Base-by-base conservation (phyloP, 2,888 invertebrate genomes). In the Rugalucina vietnamica region DNA sequence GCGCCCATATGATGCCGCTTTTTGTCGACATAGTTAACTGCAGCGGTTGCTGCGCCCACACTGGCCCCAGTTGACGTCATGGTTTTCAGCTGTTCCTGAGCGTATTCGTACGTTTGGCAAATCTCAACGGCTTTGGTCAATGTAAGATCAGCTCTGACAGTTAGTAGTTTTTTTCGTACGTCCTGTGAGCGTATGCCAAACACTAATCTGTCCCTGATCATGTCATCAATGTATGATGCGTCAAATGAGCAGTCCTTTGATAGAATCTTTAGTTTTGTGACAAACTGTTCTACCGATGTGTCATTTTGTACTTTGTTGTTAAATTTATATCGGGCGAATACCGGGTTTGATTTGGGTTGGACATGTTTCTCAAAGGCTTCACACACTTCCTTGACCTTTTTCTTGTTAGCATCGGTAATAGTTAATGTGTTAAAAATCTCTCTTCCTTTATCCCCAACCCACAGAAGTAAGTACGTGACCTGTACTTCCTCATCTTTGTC, bases 371-470 rank as follows among this genome's bases (percentile, higher is more conserved):
- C n/a, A 69, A 77, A 87, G n/a, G 34, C 76, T 1, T 57, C 49
- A 32, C 54, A 79, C 39, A 72, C 49, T 3, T 27, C 18, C 4
- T 69, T 43, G 0, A 79, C 37, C n/a, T 76, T 76, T 14, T 76
- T 65, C 0, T 21, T 34, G 18, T 73, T 34, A 18, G 37, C 75
- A 18, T 79, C 77, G 14, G 76, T 43, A 29, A 85, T 27, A 5
- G 72, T 69, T 43, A 71, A 81, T 21, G 86, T 81, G 39, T 76
- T 81, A 70, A 57, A 86, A 18, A 84, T 81, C 18, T 84, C 86
- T 34, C 84, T 43, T 3, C 86, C 83, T 37, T 84, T 76, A 34
- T 72, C 54, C 0, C 76, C 79, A 0, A 82, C 65, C 76, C 73
- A 79, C 5, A 85, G 21, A 1, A 85, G 54, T 0, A 85, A 29